Evolutionary conservation across 2,888 invertebrate genomes (phyloP).

Genomic region (Panzeria rudis): DNA sequence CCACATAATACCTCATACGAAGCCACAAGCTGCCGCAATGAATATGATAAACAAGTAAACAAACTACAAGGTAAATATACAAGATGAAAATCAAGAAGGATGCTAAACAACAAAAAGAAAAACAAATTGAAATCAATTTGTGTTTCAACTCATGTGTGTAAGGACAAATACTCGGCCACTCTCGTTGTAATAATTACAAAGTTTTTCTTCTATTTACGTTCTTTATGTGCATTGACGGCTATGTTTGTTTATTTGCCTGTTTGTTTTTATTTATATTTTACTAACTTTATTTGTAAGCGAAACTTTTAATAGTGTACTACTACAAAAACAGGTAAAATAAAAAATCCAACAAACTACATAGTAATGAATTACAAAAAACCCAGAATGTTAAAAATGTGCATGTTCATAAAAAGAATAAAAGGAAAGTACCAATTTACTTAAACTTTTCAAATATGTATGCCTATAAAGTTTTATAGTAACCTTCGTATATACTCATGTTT

Average conservation of each 20-base stretch:
- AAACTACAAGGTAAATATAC: background rate
- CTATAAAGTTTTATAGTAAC: too few relatives aligned
- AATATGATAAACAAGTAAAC: conserved; percentile 6
- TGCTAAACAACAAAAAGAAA: background rate
- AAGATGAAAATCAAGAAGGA: conserved; percentile 25
- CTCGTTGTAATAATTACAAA: conserved; percentile 42
- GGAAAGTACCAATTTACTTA: conserved; percentile 1
- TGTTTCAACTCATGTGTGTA: conserved; percentile 49
- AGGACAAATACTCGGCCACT: conserved; percentile 43
- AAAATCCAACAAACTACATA: background rate
- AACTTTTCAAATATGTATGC: too few relatives aligned
- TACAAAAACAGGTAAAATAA: too few relatives aligned
- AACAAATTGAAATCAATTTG: conserved; percentile 42
- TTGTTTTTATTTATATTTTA: conserved; percentile 40
- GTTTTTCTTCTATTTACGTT: conserved; percentile 5
- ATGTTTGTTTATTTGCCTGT: conserved; percentile 16
- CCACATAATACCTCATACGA: background rate
- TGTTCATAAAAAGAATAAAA: background rate
- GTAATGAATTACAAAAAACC: background rate
- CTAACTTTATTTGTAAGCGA: conserved; percentile 49
- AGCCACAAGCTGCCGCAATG: background rate
- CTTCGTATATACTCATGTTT: background rate
- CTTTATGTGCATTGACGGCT: background rate
- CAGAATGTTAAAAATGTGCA: too few relatives aligned
- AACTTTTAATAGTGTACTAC: conserved; percentile 45